Base-by-base conservation (phyloP, 2,888 invertebrate species). In the Drosophila rellima region DNA sequence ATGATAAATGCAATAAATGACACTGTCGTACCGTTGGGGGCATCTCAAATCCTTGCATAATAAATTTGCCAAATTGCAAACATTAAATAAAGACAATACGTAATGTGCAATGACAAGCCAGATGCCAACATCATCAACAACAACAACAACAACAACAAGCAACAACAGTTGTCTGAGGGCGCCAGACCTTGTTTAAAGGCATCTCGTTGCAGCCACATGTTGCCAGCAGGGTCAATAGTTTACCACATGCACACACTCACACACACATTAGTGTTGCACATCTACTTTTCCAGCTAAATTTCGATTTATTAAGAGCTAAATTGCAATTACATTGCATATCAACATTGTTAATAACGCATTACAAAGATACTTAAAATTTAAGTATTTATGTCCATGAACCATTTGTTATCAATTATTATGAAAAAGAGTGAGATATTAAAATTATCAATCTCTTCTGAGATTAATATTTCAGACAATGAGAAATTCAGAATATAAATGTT, bases 31-130 rank as follows among this genome's bases (percentile, higher is more conserved):
- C 73, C 78, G 79, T 81, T 80, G 74, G 75, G 67, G 69, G 52
- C 56, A 70, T 71, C 74, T 83, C 80, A 79, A 81, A 85, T 79
- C 87, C 89, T 82, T 81, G 74, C 78, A 85, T 89, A 89, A 85
- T 89, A 85, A 87, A 89, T 85, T 81, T 87, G 78, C 82, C 89
- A 84, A 85, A 85, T 85, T 83, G 89, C 87, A 87, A 82, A 80
- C 78, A 85, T 85, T 89, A 87, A 87, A 87, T 89, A 84, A 89
- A 83, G 85, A 85, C 88, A 88, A 83, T 83, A 57, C 80, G 75
- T 80, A 85, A 88, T 88, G 74, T 57, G 78, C 74, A 76, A 78
- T 76, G 78, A 78, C 76, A 76, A 74, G 64, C 69, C 75, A 73
- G 69, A 78, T 61, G 79, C 85, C 82, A 79, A 45, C 59, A 74